Evolutionary conservation across 2,113 vertebrate genomes (phyloP).

Genomic region (Marmota monax): DNA sequence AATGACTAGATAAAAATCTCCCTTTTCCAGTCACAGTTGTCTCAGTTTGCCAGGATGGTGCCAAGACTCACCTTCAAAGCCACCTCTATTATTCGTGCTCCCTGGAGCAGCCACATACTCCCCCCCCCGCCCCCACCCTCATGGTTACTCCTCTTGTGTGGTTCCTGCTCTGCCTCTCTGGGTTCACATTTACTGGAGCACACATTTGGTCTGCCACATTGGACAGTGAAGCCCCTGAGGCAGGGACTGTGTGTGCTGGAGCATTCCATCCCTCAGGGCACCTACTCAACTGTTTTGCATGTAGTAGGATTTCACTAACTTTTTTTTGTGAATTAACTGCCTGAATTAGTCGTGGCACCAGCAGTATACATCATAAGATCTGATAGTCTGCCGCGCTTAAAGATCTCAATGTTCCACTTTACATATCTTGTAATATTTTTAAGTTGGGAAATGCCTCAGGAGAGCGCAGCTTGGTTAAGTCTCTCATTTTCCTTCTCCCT

Average conservation of each 20-base stretch:
- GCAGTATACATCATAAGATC: not conserved
- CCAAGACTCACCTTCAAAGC: not conserved
- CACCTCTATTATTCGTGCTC: not conserved
- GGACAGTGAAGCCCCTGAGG: rapidly evolving
- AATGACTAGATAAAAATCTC: not conserved
- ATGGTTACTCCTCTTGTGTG: not conserved
- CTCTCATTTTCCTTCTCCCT: slow-evolving; percentile 55
- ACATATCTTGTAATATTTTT: not conserved
- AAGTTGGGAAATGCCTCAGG: not conserved
- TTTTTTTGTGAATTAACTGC: not conserved
- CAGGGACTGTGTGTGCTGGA: not conserved
- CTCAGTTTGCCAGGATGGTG: not conserved
- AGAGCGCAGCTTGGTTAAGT: not conserved
- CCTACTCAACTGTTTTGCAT: not conserved
- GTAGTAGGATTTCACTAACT: not conserved
- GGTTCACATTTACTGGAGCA: not conserved
- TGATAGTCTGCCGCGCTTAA: not conserved
- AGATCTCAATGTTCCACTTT: not conserved
- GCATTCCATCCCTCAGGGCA: not conserved
- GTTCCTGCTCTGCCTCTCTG: rapidly evolving
- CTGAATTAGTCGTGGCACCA: not conserved
- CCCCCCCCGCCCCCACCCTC: not conserved
- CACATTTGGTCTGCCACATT: not conserved
- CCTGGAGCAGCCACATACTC: not conserved
- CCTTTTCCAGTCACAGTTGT: not conserved